phyloP scores from a whole-genome alignment of 2,888 invertebrate genomes.

The Chalcis sispes region DNA sequence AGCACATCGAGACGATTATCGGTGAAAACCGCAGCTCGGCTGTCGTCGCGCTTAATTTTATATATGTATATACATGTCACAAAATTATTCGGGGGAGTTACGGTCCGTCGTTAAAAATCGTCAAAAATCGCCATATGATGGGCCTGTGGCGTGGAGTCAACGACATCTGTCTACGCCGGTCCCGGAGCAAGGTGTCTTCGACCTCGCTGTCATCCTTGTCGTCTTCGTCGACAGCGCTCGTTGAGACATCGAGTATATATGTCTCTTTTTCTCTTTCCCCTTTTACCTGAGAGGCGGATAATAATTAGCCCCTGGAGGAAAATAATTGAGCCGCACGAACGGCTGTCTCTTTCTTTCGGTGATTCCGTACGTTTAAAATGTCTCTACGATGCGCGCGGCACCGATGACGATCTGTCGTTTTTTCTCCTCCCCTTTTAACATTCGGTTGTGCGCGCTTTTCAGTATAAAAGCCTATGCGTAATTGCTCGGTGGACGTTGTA shows the following conservation, averaged over 20 bases:
- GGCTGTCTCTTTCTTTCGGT: conserved; percentile 20
- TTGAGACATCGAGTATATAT: too few species aligned
- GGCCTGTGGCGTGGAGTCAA: conserved; percentile 20
- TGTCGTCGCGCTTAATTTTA: conserved; percentile 60
- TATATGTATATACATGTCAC: too few species aligned
- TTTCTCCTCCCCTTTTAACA: not conserved
- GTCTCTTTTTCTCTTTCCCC: too few species aligned
- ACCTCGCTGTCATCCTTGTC: conserved; percentile 11
- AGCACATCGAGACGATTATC: conserved; percentile 61
- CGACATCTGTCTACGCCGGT: too few species aligned
- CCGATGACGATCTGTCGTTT: conserved; percentile 30
- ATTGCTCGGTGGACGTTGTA: conserved; percentile 38
- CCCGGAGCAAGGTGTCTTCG: conserved; percentile 50
- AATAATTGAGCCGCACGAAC: conserved; percentile 42
- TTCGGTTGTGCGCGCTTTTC: not conserved
- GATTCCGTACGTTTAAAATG: conserved; percentile 33
- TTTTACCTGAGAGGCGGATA: not conserved
- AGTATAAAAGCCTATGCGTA: conserved; percentile 11
- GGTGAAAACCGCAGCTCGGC: conserved; percentile 68
- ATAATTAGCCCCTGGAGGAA: conserved; percentile 12
- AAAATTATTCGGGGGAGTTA: not conserved
- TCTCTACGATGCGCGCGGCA: not conserved
- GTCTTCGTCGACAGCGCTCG: too few species aligned
- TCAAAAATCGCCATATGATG: conserved; percentile 63
- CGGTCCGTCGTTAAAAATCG: conserved; percentile 37